Conservation (phyloP, 1,140 invertebrate genomes). For the Heliconius nattereri region DNA sequence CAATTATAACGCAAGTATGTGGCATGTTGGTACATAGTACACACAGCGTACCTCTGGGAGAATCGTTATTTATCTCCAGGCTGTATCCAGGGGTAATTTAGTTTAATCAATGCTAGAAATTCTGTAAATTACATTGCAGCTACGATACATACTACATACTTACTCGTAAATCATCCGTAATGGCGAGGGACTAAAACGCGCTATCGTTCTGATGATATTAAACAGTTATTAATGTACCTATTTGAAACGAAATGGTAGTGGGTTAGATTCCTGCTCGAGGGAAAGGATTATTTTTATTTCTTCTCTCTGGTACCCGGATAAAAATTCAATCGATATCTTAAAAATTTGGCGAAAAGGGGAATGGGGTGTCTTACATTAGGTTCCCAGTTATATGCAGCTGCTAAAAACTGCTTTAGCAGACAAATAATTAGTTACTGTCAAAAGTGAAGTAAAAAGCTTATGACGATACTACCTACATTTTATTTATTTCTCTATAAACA, state of each 20-base stretch:
- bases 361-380: too few relatives aligned
- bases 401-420: too few relatives aligned
- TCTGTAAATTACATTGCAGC: slow-evolving; percentile 18
- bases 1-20: not conserved
- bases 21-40: not conserved
- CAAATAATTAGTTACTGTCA: too few relatives aligned
- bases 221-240: not conserved
- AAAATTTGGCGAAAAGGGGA: too few relatives aligned
- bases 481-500: not conserved
- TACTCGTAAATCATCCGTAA: slow-evolving; percentile 5
- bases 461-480: not conserved
- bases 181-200: not conserved
- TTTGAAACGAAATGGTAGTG: too few relatives aligned
- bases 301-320: too few relatives aligned
- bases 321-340: too few relatives aligned
- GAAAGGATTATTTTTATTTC: too few relatives aligned
- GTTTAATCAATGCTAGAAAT: slow-evolving; percentile 27
- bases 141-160: not conserved
- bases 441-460: too few relatives aligned
- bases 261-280: too few relatives aligned
- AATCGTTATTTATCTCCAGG: slow-evolving; percentile 21
- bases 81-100: slow-evolving; percentile 19
- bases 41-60: slow-evolving; percentile 16
- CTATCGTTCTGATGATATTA: not conserved
- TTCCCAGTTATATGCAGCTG: too few relatives aligned